Base-by-base conservation (phyloP, 2,888 invertebrate genomes). In the Andrena fulva region DNA sequence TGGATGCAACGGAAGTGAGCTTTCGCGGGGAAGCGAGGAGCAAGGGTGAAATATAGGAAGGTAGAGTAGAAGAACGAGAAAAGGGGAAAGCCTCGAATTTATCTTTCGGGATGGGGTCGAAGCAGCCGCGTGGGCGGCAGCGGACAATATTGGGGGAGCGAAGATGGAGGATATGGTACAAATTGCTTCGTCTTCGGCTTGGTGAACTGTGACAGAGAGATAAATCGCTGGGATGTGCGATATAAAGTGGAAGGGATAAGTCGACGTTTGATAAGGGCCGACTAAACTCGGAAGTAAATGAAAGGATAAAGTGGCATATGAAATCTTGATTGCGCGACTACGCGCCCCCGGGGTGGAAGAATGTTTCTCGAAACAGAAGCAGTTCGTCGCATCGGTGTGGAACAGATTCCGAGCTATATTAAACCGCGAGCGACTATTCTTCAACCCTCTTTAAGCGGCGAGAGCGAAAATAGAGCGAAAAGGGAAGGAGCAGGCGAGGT, bases 171-270 rank as follows among this genome's bases (percentile, higher is more conserved):
- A 42, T 63, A 77, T 63, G 63, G 16, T 74, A 76, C 67, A 74
- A 82, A 80, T 80, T 84, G 67, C 67, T 31, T 42, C 56, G 71
- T 59, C 54, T 54, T 54, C 54, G n/a, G 64, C 62, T 48, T 75
- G 50, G 54, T 63, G 69, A 62, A 75, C 59, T 63, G 60, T 62
- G 54, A 71, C 54, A 52, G 27, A n/a, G 35, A 31, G 54, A 52
- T 48, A 54, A 56, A 56, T 79, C 73, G 7, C 33, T 10, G 27
- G 52, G 71, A 50, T 27, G 27, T 56, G 4, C 4, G 24, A 4
- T 10, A 24, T 27, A 24, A 56, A 56, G 24, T 20, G 4, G 35
- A 33, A 59, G 20, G 5, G 2, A 1, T 16, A 52, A 62, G 27
- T 60, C 27, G 12, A 50, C n/a, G 12, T 10, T 27, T 50, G 35